Evolutionary conservation across 2,113 vertebrate species (phyloP).

Genomic region (Copsychus sechellarum): DNA sequence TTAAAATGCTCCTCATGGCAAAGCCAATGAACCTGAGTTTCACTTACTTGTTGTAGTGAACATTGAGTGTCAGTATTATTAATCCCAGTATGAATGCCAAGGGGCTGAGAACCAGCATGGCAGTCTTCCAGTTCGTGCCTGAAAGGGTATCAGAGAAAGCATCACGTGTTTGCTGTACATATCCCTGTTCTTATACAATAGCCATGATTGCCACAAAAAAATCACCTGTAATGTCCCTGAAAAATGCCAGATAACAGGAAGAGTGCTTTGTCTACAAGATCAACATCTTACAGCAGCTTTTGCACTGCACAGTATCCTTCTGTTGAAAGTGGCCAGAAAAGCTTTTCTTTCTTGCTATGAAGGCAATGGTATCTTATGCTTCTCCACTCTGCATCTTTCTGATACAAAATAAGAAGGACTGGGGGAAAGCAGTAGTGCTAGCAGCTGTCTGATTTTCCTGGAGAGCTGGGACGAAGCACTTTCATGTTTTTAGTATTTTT

Average conservation of each 20-base stretch:
- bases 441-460: not conserved
- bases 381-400: not conserved
- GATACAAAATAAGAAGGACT: not conserved
- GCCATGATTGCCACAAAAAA: not conserved
- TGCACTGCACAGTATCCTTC: not conserved
- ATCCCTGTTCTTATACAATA: not conserved
- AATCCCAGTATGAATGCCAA: slow-evolving; percentile 82
- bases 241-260: not conserved
- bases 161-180: not conserved
- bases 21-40: not conserved
- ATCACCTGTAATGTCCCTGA: not conserved
- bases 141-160: not conserved
- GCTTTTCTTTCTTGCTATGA: not conserved
- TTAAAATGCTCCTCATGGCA: not conserved
- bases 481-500: not conserved
- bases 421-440: not conserved
- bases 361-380: not conserved
- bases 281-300: not conserved
- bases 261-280: not conserved
- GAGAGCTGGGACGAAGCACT: not conserved
- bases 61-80: slow-evolving; percentile 81
- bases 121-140: slow-evolving; percentile 86
- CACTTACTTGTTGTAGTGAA: slow-evolving; percentile 84
- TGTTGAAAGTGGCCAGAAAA: not conserved
- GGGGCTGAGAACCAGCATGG: slow-evolving; percentile 85